A percentile compares a stretch with the other conserved stretches of the same genome.
Evolutionary conservation across 2,113 vertebrate genomes (phyloP).

Genomic region (Corythornis madagascariensis): DNA sequence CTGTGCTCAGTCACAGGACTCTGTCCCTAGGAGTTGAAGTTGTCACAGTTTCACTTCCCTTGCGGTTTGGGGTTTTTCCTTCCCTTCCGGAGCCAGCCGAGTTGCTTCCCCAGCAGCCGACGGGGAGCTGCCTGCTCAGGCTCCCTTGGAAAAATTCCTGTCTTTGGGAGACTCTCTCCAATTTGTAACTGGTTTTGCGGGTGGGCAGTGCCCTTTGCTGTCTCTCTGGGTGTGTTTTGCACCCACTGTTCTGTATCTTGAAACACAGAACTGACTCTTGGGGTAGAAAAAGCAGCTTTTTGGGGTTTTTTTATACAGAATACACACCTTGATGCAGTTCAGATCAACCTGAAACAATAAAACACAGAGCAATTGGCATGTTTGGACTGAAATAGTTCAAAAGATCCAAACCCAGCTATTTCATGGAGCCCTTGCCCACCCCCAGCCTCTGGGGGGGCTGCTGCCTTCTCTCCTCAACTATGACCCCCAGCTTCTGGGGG

Average conservation of each 20-base stretch:
- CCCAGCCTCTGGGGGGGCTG: neutral
- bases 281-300: neutral
- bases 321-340: neutral
- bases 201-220: neutral
- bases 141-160: neutral
- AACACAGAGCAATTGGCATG: neutral
- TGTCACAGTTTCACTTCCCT: conserved; percentile 55
- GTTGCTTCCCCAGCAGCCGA: neutral
- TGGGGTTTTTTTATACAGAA: neutral
- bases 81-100: neutral
- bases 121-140: neutral
- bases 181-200: neutral
- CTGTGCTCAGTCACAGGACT: conserved; percentile 24
- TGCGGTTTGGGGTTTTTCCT: rapidly evolving
- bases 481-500: neutral
- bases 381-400: neutral
- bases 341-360: neutral
- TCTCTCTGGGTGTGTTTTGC: neutral
- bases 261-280: neutral
- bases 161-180: neutral
- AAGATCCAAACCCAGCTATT: neutral
- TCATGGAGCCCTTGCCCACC: neutral
- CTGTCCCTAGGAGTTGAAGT: neutral
- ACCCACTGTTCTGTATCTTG: neutral
- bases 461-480: neutral